Conservation (phyloP, 2,888 invertebrate species). For the Lasioglossum calceatum region DNA sequence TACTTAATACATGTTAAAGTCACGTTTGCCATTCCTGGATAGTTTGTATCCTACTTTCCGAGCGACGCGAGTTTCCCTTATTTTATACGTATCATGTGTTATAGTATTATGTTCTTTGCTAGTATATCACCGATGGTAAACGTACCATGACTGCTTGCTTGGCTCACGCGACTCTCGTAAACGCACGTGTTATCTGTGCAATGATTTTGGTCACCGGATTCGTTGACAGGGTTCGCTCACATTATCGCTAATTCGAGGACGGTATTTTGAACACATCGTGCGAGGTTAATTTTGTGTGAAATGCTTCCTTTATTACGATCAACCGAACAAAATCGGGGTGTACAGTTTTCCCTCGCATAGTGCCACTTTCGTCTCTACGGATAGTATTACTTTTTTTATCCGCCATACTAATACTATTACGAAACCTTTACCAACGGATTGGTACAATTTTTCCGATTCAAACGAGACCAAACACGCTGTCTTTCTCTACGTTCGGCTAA, state of each 20-base stretch:
- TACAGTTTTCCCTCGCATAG: too few relatives aligned
- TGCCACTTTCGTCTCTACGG: too few relatives aligned
- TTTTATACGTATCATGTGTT: constrained; percentile 1
- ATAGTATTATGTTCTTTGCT: background rate
- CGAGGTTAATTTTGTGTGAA: background rate
- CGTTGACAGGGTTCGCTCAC: background rate
- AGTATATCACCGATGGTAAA: background rate
- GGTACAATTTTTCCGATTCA: too few relatives aligned
- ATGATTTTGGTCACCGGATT: background rate
- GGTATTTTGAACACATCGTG: background rate
- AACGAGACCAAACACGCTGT: too few relatives aligned
- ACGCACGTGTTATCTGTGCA: background rate
- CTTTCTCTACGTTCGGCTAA: too few relatives aligned
- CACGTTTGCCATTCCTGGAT: background rate
- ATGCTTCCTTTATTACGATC: background rate
- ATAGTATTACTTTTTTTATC: too few relatives aligned
- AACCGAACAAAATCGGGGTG: background rate
- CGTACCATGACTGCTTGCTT: constrained; percentile 2
- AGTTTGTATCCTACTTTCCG: background rate
- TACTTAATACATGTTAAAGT: constrained; percentile 8
- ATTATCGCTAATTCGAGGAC: background rate
- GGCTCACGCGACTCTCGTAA: background rate
- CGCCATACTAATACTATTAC: too few relatives aligned
- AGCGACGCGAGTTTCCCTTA: background rate
- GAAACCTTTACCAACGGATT: too few relatives aligned